Evolutionary conservation across 2,888 invertebrate species (phyloP).

Genomic region (Drosophila incognita): DNA sequence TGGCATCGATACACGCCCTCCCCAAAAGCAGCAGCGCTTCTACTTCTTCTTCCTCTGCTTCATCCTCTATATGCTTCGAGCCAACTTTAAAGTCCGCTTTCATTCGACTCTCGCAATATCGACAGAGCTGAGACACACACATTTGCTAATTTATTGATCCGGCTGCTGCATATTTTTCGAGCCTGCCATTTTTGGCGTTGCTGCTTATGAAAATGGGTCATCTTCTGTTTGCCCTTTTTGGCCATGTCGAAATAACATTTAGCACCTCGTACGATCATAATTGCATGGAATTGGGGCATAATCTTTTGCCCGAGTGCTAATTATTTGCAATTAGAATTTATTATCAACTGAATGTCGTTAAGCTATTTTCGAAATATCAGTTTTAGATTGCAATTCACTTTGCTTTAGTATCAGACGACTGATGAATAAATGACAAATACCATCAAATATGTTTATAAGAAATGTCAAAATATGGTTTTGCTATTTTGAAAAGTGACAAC

Average conservation of each 20-base stretch:
- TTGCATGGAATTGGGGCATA: slow-evolving; percentile 9
- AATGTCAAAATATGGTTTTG: neutral
- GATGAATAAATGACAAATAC: neutral
- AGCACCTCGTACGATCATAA: slow-evolving; percentile 57
- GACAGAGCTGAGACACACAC: slow-evolving; percentile 28
- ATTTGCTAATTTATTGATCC: slow-evolving; percentile 81
- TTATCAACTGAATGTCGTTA: slow-evolving; percentile 4
- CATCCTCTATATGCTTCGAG: neutral
- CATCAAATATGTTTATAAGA: neutral
- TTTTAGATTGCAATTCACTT: neutral
- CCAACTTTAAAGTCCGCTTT: slow-evolving; percentile 50
- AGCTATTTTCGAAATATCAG: neutral
- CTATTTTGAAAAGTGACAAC: neutral
- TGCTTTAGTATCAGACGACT: neutral
- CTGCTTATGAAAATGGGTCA: slow-evolving; percentile 63
- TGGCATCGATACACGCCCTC: slow-evolving; percentile 61
- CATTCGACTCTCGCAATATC: slow-evolving; percentile 65
- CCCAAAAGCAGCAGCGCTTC: slow-evolving; percentile 32
- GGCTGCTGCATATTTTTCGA: slow-evolving; percentile 63
- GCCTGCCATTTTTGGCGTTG: slow-evolving; percentile 42
- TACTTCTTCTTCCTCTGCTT: neutral
- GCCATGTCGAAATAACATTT: slow-evolving; percentile 62
- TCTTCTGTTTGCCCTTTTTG: slow-evolving; percentile 51
- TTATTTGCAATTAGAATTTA: slow-evolving; percentile 27
- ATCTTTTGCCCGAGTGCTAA: slow-evolving; percentile 33